Conservation (phyloP, 2,888 invertebrate species). For the Andrena camellia region DNA sequence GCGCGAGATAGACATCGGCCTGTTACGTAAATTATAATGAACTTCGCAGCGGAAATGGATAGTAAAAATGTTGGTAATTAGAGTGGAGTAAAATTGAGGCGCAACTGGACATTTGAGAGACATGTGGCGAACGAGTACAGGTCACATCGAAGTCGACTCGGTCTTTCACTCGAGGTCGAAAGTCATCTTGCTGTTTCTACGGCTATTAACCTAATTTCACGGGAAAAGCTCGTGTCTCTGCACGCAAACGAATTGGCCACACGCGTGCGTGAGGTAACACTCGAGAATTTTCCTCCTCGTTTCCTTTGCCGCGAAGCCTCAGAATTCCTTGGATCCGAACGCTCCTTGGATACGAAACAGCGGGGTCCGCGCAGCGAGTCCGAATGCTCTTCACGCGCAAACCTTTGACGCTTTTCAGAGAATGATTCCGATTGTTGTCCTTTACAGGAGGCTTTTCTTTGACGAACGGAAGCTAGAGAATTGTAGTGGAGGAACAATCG, state of each 20-base stretch:
- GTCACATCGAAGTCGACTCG: neutral
- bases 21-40: conserved; percentile 30
- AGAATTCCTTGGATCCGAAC: neutral
- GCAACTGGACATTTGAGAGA: neutral
- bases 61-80: neutral
- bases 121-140: neutral
- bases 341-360: neutral
- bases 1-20: neutral
- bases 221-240: conserved; percentile 18
- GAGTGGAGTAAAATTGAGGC: neutral
- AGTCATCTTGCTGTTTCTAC: conserved; percentile 20
- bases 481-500: too few relatives aligned
- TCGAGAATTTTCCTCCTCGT: conserved; percentile 8
- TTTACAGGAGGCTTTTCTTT: too few relatives aligned
- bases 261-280: conserved; percentile 42
- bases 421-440: neutral
- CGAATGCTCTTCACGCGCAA: neutral
- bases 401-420: conserved; percentile 1
- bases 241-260: conserved; percentile 19
- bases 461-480: too few relatives aligned
- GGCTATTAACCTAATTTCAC: conserved; percentile 47
- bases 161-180: conserved; percentile 25
- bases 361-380: neutral
- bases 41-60: neutral
- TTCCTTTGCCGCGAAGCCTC: neutral